Conservation (phyloP, 2,888 invertebrate genomes). For the Protonemura montana region DNA sequence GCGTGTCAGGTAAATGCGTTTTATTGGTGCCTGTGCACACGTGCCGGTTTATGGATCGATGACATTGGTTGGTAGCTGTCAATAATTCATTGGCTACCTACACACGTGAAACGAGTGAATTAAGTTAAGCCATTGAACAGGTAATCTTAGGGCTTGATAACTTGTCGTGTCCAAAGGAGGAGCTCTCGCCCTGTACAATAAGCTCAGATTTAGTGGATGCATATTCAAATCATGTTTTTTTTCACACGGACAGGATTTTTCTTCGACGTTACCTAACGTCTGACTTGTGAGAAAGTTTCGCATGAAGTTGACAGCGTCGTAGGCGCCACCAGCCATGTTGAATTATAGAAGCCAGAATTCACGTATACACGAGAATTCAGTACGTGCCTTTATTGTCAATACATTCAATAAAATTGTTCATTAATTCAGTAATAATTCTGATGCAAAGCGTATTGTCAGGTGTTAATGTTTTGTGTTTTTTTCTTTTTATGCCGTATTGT, state of each 20-base stretch:
- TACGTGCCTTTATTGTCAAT: background rate
- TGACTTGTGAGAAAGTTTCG: background rate
- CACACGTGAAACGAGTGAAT: background rate
- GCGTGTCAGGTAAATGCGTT: background rate
- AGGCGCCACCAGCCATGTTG: background rate
- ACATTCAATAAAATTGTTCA: background rate
- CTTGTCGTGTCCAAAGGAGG: background rate
- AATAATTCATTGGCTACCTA: background rate
- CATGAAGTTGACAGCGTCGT: background rate
- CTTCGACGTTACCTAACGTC: background rate
- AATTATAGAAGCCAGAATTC: background rate
- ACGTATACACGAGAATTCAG: background rate
- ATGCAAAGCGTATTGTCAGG: background rate
- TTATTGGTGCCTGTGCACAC: background rate
- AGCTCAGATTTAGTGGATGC: background rate
- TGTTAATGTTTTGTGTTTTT: background rate
- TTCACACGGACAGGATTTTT: background rate
- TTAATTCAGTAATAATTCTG: background rate
- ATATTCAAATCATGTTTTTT: background rate
- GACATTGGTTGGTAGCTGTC: constrained; percentile 1
- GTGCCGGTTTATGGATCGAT: background rate
- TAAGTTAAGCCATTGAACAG: background rate
- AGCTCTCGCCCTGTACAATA: background rate
- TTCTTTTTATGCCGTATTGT: background rate
- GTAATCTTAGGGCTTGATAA: background rate